These are phyloP conservation scores for Arbacia lixula DNA, from an alignment of 53 echinoderm and acorn worm genomes.

Conservation along the genomic window DNA sequence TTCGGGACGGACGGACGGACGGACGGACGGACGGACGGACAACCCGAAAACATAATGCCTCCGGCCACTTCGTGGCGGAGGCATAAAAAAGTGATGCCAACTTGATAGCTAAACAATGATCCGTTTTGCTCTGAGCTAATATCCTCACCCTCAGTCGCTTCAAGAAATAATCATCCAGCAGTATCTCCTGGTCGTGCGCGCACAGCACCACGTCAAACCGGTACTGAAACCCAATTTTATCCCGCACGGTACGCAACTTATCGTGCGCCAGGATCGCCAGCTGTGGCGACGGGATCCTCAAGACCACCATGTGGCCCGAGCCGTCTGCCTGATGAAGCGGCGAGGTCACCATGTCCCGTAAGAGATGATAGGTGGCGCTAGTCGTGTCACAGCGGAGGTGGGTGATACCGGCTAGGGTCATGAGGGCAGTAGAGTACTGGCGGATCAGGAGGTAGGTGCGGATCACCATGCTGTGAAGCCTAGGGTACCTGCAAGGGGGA, in stretches of 20 bases:
- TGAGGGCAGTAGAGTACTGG: constrained; percentile 91
- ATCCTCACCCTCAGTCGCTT: constrained; percentile 82
- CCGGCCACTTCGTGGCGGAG: too few species aligned
- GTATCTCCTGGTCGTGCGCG: constrained; percentile 71
- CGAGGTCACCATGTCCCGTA: constrained; percentile 66
- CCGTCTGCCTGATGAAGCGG: constrained; percentile 67
- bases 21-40: too few species aligned
- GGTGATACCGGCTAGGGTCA: constrained; percentile 72
- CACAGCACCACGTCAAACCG: constrained; percentile 84
- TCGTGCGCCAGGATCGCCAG: constrained; percentile 91
- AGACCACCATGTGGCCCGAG: constrained; percentile 76
- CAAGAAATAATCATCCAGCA: constrained; percentile 81
- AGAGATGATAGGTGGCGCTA: constrained; percentile 66
- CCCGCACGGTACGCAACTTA: constrained; percentile 79
- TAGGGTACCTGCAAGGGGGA: constrained; percentile 74
- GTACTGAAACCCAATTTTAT: constrained; percentile 90
- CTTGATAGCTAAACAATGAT: too few species aligned
- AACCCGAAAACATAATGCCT: too few species aligned
- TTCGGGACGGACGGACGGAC: too few species aligned
- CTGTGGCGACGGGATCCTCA: constrained; percentile 88
- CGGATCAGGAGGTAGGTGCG: constrained; percentile 92
- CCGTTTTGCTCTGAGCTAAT: too few species aligned
- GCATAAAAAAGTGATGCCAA: too few species aligned
- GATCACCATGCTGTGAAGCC: constrained; percentile 90
- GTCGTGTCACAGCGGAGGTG: constrained; percentile 66